Conservation (phyloP, 2,888 invertebrate species). For the Brachyopa scutellaris region DNA sequence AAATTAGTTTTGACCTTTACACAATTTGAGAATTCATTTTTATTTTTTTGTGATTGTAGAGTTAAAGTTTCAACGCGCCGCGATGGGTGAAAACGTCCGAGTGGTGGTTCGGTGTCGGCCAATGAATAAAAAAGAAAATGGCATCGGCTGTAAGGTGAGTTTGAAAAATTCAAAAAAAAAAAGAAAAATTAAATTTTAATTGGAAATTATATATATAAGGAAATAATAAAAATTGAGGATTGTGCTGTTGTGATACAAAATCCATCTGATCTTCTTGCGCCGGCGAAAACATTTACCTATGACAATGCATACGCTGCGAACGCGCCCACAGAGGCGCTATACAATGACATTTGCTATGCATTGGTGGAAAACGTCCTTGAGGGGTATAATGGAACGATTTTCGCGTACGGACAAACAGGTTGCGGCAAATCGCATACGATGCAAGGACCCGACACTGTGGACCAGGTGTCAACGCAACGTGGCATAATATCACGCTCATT, state of each 20-base stretch:
- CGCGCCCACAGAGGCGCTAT: constrained; percentile 91
- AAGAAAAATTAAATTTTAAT: too few species aligned
- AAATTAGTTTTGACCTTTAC: constrained; percentile 17
- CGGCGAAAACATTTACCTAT: constrained; percentile 89
- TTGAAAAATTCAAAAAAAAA: constrained; percentile 2
- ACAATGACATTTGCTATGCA: constrained; percentile 93
- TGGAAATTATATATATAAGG: constrained; percentile 80
- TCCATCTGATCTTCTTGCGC: constrained; percentile 84
- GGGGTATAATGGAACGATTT: constrained; percentile 96
- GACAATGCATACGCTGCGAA: constrained; percentile 91
- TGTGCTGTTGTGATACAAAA: constrained; percentile 85
- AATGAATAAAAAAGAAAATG: constrained; percentile 89
- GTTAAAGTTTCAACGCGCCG: too few species aligned
- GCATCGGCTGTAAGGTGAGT: constrained; percentile 83
- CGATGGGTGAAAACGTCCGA: constrained; percentile 79
- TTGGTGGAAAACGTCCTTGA: constrained; percentile 93
- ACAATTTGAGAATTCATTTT: not conserved
- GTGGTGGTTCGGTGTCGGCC: constrained; percentile 87
- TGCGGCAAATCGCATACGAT: constrained; percentile 96
- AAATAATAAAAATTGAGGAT: constrained; percentile 86
- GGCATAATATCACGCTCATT: constrained; percentile 91
- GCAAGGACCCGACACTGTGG: constrained; percentile 78
- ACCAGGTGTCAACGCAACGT: constrained; percentile 73
- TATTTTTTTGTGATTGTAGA: too few species aligned
- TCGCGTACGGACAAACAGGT: constrained; percentile 96